These are phyloP conservation scores for Elephantulus edwardii DNA, from an alignment of 2,113 vertebrate species.

Conservation along the genomic window DNA sequence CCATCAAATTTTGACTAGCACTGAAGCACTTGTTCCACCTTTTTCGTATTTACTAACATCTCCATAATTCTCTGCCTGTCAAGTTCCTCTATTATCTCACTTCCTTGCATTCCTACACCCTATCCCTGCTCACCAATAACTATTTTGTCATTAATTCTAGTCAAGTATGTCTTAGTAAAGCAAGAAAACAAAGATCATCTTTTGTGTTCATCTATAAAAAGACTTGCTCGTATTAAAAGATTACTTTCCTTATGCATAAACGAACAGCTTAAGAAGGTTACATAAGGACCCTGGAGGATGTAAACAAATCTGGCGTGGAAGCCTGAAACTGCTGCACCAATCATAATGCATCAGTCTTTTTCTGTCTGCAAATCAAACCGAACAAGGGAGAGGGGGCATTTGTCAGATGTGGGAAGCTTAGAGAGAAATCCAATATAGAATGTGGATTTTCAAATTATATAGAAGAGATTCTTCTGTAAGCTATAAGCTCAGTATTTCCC, in stretches of 20 bases:
- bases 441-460: neutral
- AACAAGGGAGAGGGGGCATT: fast-evolving
- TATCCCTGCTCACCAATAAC: neutral
- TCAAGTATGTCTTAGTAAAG: neutral
- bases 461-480: neutral
- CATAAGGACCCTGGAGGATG: neutral
- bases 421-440: neutral
- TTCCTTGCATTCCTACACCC: neutral
- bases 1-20: neutral
- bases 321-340: neutral
- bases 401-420: neutral
- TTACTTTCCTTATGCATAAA: neutral
- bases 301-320: neutral
- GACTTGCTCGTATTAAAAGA: neutral
- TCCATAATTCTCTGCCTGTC: neutral
- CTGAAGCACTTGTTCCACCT: neutral
- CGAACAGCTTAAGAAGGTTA: neutral
- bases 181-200: neutral
- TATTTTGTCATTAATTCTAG: neutral
- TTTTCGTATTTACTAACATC: neutral
- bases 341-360: neutral
- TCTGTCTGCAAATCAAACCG: neutral
- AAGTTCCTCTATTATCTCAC: neutral
- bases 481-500: neutral
- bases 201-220: neutral